phyloP scores from a whole-genome alignment of 2,113 vertebrate genomes.

The Engystomops pustulosus region DNA sequence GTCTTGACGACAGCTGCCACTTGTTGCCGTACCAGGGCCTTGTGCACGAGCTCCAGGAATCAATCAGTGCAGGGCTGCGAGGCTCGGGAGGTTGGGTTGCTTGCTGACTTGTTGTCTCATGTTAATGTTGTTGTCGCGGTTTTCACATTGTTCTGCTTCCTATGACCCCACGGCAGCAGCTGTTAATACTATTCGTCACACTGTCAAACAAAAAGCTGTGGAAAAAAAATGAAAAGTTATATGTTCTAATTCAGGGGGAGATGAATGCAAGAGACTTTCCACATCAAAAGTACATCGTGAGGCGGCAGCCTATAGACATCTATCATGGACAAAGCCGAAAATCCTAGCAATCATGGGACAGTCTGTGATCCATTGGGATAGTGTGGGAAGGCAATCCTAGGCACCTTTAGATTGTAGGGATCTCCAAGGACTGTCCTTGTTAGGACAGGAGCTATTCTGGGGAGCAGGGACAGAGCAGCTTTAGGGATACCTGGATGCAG shows the following conservation, averaged over 20 bases:
- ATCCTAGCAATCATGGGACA: neutral
- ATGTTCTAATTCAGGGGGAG: constrained; percentile 3
- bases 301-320: neutral
- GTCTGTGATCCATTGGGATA: no score
- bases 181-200: constrained; percentile 47
- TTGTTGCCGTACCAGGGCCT: neutral
- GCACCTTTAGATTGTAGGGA: no score
- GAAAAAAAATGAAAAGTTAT: neutral
- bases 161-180: constrained; percentile 40
- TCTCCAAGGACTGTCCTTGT: no score
- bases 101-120: constrained; percentile 39
- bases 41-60: constrained; percentile 21
- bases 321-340: neutral
- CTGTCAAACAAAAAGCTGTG: constrained; percentile 25
- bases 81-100: constrained; percentile 13
- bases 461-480: no score
- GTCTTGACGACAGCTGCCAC: constrained; percentile 34
- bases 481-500: no score
- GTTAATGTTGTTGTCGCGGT: constrained; percentile 48
- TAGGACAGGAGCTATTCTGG: no score
- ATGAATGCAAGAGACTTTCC: neutral
- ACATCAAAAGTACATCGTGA: neutral
- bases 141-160: constrained; percentile 53
- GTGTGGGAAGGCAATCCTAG: no score
- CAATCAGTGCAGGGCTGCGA: constrained; percentile 25